Evolutionary conservation across 1,140 invertebrate species (phyloP).

Genomic region (Hesperophylax magnus): DNA sequence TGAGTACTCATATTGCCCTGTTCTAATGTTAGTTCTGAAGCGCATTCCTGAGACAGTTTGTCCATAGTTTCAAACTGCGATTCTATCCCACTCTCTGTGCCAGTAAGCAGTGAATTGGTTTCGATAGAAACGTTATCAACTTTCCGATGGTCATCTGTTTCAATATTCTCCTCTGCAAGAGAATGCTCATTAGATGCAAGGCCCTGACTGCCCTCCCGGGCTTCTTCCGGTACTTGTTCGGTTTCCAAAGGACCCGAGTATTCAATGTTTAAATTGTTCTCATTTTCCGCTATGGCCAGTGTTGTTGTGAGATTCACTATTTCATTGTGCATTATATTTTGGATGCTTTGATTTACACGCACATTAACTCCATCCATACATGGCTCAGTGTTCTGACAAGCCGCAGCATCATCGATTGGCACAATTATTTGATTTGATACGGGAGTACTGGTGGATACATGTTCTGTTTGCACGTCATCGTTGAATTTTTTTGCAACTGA

Average conservation of each 20-base stretch:
- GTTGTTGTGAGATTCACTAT: constrained; percentile 62
- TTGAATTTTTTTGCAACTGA: constrained; percentile 1
- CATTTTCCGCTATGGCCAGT: constrained; percentile 69
- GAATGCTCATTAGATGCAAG: constrained; percentile 5
- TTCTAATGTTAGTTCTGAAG: neutral
- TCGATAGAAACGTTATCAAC: constrained; percentile 24
- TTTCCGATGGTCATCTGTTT: constrained; percentile 5
- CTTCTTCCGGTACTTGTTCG: constrained; percentile 30
- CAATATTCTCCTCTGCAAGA: constrained; percentile 12
- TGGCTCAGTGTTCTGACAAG: neutral
- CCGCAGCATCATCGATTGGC: neutral
- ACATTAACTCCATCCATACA: neutral
- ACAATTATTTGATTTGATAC: constrained; percentile 1
- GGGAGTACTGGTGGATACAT: constrained; percentile 37
- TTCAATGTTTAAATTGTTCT: constrained; percentile 70
- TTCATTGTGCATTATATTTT: constrained; percentile 44
- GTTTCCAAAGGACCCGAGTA: constrained; percentile 61
- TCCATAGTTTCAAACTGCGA: constrained; percentile 24
- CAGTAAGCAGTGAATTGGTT: constrained; percentile 18
- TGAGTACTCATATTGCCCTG: neutral
- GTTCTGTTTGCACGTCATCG: neutral
- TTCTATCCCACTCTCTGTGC: constrained; percentile 26
- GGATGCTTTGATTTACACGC: constrained; percentile 14
- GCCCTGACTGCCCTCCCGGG: neutral
- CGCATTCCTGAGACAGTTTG: neutral